phyloP scores from a whole-genome alignment of 2,113 vertebrate genomes.

The Forbesichthys papilliferus region DNA sequence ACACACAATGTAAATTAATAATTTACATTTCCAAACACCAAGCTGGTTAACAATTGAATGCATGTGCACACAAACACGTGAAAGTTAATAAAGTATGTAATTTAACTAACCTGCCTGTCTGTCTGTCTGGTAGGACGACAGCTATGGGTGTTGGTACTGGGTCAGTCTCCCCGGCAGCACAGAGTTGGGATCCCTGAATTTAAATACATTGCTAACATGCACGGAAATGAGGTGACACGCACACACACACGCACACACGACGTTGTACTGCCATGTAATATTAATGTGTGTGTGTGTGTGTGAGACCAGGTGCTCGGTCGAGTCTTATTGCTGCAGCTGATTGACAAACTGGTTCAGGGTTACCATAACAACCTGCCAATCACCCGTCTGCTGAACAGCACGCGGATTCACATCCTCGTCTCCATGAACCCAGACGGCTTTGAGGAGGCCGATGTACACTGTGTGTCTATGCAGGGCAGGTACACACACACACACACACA shows the following conservation, averaged over 20 bases:
- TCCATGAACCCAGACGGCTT: conserved; percentile 98
- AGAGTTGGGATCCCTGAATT: conserved; percentile 88
- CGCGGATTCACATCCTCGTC: conserved; percentile 90
- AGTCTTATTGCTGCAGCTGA: conserved; percentile 88
- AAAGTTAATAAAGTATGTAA: no score
- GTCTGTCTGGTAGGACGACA: conserved; percentile 80
- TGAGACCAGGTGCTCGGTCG: conserved; percentile 84
- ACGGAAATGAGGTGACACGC: conserved; percentile 88
- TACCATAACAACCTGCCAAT: conserved; percentile 78
- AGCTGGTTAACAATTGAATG: background rate
- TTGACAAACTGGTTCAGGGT: conserved; percentile 81
- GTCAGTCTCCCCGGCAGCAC: conserved; percentile 80
- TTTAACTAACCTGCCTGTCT: background rate
- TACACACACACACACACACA: conserved; percentile 11
- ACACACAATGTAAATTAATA: background rate
- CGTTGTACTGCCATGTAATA: background rate
- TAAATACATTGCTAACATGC: conserved; percentile 94
- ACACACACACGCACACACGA: conserved; percentile 18
- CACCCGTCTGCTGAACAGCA: conserved; percentile 78
- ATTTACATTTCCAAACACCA: background rate
- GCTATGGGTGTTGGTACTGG: conserved; percentile 88
- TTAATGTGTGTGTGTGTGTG: conserved; percentile 9
- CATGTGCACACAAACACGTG: background rate
- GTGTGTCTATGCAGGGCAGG: no score
- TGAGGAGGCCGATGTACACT: conserved; percentile 51